These are phyloP conservation scores for Watersipora subatra DNA, from an alignment of 1,140 invertebrate genomes.

Conservation along the genomic window DNA sequence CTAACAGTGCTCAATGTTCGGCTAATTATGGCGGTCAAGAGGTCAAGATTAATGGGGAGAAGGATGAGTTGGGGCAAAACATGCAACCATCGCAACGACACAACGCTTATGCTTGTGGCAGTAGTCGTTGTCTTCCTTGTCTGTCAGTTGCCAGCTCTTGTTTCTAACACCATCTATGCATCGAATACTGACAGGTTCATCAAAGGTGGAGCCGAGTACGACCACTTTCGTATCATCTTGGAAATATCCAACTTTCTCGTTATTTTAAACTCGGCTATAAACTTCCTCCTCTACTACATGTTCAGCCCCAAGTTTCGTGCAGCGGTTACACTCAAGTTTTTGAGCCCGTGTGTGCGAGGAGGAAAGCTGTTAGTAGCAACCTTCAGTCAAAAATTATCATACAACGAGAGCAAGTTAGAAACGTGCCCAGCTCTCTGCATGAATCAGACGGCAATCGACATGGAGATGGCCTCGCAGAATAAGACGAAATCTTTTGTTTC, in stretches of 20 bases:
- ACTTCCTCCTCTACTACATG: background rate
- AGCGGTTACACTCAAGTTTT: too few species aligned
- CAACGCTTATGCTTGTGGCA: conserved; percentile 38
- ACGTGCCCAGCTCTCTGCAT: too few species aligned
- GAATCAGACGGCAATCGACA: too few species aligned
- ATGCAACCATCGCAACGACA: conserved; percentile 27
- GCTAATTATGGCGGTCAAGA: conserved; percentile 33
- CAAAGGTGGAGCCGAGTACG: conserved; percentile 3
- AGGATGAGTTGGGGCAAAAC: conserved; percentile 28
- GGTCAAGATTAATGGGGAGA: conserved; percentile 26
- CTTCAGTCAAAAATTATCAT: too few species aligned
- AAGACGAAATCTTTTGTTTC: too few species aligned
- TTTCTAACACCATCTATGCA: conserved; percentile 32
- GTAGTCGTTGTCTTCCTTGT: conserved; percentile 36
- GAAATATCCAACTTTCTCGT: background rate
- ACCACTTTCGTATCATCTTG: background rate
- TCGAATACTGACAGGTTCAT: conserved; percentile 17
- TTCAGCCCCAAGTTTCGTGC: background rate
- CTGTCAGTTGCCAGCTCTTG: conserved; percentile 36
- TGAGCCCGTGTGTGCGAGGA: too few species aligned
- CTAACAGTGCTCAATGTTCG: conserved; percentile 33
- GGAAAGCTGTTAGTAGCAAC: too few species aligned
- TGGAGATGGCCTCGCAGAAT: too few species aligned
- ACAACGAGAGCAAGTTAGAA: too few species aligned
- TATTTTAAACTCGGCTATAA: background rate